Evolutionary conservation across 2,113 vertebrate species (phyloP).

Genomic region (Tenebrosternarchus preto): DNA sequence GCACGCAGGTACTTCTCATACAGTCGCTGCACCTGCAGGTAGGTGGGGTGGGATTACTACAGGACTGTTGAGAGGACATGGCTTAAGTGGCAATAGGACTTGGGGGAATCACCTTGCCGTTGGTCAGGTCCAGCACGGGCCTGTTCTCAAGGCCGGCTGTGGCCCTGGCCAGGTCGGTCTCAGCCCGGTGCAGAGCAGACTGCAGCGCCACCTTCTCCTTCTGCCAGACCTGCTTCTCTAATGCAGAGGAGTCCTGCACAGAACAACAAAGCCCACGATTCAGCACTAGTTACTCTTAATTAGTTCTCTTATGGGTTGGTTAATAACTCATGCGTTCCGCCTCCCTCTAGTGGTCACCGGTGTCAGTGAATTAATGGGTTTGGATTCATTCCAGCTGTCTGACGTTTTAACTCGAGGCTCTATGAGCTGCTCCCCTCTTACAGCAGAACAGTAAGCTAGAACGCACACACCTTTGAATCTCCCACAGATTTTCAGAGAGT

Average conservation of each 20-base stretch:
- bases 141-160: slow-evolving; percentile 72
- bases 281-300: too few species aligned
- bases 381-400: too few species aligned
- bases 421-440: too few species aligned
- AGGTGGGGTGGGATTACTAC: background rate
- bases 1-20: slow-evolving; percentile 90
- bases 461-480: background rate
- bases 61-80: background rate
- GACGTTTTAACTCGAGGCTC: too few species aligned
- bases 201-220: slow-evolving; percentile 61
- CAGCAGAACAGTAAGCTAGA: background rate
- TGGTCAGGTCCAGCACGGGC: slow-evolving; percentile 63
- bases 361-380: too few species aligned
- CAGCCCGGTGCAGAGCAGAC: slow-evolving; percentile 60
- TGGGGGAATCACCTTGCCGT: slow-evolving; percentile 73
- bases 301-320: too few species aligned
- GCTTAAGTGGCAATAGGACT: too few species aligned
- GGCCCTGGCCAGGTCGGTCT: slow-evolving; percentile 66
- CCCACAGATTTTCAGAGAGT: too few species aligned
- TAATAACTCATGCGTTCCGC: too few species aligned
- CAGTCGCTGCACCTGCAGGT: slow-evolving; percentile 81
- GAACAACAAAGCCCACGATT: background rate
- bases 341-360: too few species aligned
- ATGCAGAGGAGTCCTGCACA: slow-evolving; percentile 53
- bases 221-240: slow-evolving; percentile 67